Base-by-base conservation (phyloP, 2,113 vertebrate species). In the Saguinus midas region DNA sequence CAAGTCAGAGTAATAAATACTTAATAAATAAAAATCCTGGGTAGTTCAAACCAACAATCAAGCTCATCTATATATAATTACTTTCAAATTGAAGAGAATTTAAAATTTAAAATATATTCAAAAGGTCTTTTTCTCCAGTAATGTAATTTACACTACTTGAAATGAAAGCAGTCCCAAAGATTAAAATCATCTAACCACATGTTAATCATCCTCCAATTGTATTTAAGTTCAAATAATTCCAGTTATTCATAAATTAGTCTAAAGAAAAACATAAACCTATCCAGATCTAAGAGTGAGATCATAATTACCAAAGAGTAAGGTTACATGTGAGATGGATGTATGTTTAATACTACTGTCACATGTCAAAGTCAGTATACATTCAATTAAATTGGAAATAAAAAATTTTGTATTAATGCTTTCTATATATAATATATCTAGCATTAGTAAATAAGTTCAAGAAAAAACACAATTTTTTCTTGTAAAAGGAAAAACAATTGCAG, bases 21-120 rank as follows among this genome's bases (percentile, higher is more conserved):
- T 55, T 68, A 81, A 20, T 5, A 25, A 75, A 58, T 10, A 7
- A 70, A 94, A 92, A 93, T 58, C 73, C 90, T 95, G 97, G 97
- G 95, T 61, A 98, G 97, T 98, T 98, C 98, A 98, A 98, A 98
- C 96, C 98, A 98, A 98, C 92, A 98, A 95, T 94, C 64, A 97
- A 92, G 85, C 37, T 96, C 61, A 96, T 6, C 61, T 48, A 45
- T 90, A 61, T 11, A 94, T 13, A 92, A 3, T 88, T 27, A 58
- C 45, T 64, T 96, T 91, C 27, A 87, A 16, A 86, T 93, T 80
- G n/a, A 83, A 84, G 93, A 89, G 52, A 18, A 87, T 17, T 93
- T 89, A 92, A 76, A 80, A 58, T 87, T 80, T 66, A 94, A 95
- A 91, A 92, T 90, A 87, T 61, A 79, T 45, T 87, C 37, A 94